Evolutionary conservation across 2,888 invertebrate species (phyloP), one percentile per base, ranked within the genome.

Genomic region (Tetranychus piercei): DNA sequence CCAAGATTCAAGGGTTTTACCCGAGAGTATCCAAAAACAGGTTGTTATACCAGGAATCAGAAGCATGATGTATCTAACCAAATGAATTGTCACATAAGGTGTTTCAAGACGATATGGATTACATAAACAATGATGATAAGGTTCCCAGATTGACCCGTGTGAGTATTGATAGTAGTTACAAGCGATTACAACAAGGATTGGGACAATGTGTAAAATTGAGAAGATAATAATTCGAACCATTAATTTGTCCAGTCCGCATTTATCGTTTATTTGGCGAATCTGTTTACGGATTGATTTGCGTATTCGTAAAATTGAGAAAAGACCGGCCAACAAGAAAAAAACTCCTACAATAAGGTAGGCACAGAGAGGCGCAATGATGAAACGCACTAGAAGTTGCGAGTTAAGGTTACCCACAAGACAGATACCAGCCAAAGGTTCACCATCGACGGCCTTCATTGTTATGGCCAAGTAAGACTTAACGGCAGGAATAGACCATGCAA

Each of bases 1-100:
- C 92, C 94, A 95, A 78, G 92, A 92, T 80, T 91, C 91, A 77
- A 94, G 84, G 67, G 94, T 95, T 84, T 95, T 95, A 77, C 92
- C 91, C 74, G 93, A 93, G 91, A 94, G 93, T 82, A 95, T 94
- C 95, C 95, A 95, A 77, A 94, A 93, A 74, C 94, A 94, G 6
- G 92, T 92, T 45, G 94, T 94, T 82, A 94, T 94, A 79, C 94
- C 95, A 78, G 94, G 93, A 34, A 94, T 92, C 79, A 94, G 86
- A 79, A 92, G 90, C 91, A 94, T 94, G 84, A 94, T 92, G 71
- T 78, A 80, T 85, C 92, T 92, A 80, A 92, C 88, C 91, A 92
- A 91, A 76, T 92, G 86, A 79, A 91, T 88, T 5, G 69, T 9
- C 43, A 90, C 88, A 84, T 91, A 92, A 72, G 81, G 80, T 20